Evolutionary conservation across 2,113 vertebrate species (phyloP).

Genomic region (Rhinichthys klamathensis): DNA sequence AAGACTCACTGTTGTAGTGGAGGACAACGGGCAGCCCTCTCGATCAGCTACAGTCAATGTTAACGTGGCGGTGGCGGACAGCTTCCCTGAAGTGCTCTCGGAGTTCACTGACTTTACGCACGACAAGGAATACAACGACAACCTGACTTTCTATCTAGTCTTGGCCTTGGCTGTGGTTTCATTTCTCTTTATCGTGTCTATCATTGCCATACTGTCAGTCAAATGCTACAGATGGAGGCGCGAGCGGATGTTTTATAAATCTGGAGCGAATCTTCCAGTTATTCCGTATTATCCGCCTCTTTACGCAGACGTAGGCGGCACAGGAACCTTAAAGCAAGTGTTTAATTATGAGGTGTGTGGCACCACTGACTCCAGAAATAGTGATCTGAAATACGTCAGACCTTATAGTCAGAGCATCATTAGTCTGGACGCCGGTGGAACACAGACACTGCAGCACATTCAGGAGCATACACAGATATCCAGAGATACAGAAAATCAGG

Average conservation of each 20-base stretch:
- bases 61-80: conserved; percentile 74
- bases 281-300: conserved; percentile 79
- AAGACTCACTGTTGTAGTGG: conserved; percentile 56
- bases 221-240: conserved; percentile 76
- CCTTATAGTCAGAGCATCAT: conserved; percentile 49
- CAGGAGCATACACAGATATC: conserved; percentile 6
- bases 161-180: conserved; percentile 75
- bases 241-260: conserved; percentile 68
- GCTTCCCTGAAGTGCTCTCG: conserved; percentile 74
- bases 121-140: conserved; percentile 64
- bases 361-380: conserved; percentile 75
- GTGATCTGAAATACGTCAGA: conserved; percentile 64
- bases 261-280: conserved; percentile 73
- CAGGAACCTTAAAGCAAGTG: conserved; percentile 71
- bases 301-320: conserved; percentile 72
- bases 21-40: conserved; percentile 60
- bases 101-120: conserved; percentile 70
- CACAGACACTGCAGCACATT: conserved; percentile 34
- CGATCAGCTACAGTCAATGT: conserved; percentile 69
- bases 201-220: conserved; percentile 75
- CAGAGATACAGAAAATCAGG: conserved; percentile 36
- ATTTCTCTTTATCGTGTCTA: conserved; percentile 70
- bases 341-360: conserved; percentile 74
- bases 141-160: conserved; percentile 73
- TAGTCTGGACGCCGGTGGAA: conserved; percentile 43